Evolutionary conservation across 2,888 invertebrate genomes (phyloP).

Genomic region (Allophyes oxyacanthae): DNA sequence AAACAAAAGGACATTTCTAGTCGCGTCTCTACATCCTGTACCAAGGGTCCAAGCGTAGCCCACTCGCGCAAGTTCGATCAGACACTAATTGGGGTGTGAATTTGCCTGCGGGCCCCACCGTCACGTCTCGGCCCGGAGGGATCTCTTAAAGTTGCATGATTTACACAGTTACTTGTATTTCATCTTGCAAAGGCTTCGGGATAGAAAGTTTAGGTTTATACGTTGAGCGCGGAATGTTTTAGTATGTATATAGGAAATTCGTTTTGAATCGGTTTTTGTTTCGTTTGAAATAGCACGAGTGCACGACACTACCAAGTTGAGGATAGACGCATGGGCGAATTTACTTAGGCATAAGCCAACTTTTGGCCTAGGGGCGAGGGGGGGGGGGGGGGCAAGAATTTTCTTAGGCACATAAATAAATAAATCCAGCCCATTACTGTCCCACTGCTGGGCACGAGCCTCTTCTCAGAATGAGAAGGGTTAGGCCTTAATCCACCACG

Average conservation of each 20-base stretch:
- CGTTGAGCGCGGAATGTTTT: constrained; percentile 3
- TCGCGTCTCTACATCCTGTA: constrained; percentile 14
- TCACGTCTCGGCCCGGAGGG: constrained; percentile 43
- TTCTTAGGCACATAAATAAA: too few species aligned
- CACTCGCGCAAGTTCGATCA: constrained; percentile 64
- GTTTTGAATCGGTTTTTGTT: not conserved
- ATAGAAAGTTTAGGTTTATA: constrained; percentile 27
- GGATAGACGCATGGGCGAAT: too few species aligned
- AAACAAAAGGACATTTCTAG: constrained; percentile 33
- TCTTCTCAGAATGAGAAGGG: too few species aligned
- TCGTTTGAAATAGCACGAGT: too few species aligned
- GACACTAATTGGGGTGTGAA: constrained; percentile 76
- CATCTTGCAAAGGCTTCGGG: constrained; percentile 17
- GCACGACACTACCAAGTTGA: too few species aligned
- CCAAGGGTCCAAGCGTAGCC: constrained; percentile 46
- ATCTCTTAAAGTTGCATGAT: constrained; percentile 53
- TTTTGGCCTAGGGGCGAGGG: too few species aligned
- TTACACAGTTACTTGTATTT: constrained; percentile 39
- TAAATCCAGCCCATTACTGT: too few species aligned
- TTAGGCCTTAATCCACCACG: too few species aligned
- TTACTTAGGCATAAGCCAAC: too few species aligned
- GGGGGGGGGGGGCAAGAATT: too few species aligned
- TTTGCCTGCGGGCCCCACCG: constrained; percentile 63
- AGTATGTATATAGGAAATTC: constrained; percentile 2
- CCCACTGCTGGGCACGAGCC: too few species aligned